A percentile compares a stretch with the other conserved stretches of the same genome.
These are phyloP conservation scores for Drosophila suboccidentalis DNA, from an alignment of 2,888 invertebrate genomes.

Conservation along the genomic window DNA sequence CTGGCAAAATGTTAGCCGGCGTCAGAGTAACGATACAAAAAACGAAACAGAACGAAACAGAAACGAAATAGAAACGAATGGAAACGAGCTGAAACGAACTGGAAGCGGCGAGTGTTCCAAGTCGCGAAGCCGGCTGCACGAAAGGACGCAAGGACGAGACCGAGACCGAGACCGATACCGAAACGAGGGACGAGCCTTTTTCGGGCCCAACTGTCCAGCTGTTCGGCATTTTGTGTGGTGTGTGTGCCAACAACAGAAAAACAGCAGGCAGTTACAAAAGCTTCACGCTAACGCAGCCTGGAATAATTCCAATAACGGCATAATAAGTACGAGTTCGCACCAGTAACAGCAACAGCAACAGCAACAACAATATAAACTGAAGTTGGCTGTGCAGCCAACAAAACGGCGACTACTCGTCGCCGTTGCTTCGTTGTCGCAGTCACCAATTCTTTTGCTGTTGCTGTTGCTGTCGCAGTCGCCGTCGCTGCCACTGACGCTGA, in stretches of 20 bases:
- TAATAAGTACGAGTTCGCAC: conserved; percentile 9
- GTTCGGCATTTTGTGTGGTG: conserved; percentile 1
- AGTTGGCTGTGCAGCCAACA: conserved; percentile 63
- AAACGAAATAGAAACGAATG: conserved; percentile 36
- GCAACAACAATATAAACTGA: conserved; percentile 42
- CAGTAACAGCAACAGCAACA: conserved; percentile 24
- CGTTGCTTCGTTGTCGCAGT: conserved; percentile 48
- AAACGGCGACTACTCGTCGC: conserved; percentile 56
- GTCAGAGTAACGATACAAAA: conserved; percentile 51
- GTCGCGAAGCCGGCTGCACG: conserved; percentile 48
- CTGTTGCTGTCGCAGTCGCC: conserved; percentile 19
- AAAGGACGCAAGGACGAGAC: conserved; percentile 38
- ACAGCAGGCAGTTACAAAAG: conserved; percentile 45
- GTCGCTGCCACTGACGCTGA: conserved; percentile 26
- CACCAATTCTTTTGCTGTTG: conserved; percentile 19
- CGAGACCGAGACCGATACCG: conserved; percentile 4
- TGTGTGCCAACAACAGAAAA: conserved; percentile 6
- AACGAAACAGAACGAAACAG: conserved; percentile 22
- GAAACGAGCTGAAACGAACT: conserved; percentile 41
- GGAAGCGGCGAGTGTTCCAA: conserved; percentile 40
- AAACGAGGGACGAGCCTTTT: conserved; percentile 47
- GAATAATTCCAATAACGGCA: conserved; percentile 69
- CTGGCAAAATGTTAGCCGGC: conserved; percentile 55
- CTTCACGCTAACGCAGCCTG: conserved; percentile 58
- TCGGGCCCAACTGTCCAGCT: conserved; percentile 57